phyloP scores from a whole-genome alignment of 2,888 invertebrate species.

The Limenitis camilla region DNA sequence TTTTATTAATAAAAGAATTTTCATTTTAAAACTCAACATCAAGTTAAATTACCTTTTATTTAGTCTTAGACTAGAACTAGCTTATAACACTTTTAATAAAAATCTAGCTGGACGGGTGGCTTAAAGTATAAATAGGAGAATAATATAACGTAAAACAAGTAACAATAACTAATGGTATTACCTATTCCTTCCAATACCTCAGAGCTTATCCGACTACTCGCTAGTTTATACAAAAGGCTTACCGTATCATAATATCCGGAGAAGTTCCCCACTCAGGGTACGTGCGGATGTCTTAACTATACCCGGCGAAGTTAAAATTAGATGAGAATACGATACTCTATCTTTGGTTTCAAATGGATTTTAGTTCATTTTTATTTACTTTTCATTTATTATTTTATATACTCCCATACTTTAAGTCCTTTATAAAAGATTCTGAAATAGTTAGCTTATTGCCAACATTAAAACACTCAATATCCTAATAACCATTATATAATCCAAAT shows the following conservation, averaged over 20 bases:
- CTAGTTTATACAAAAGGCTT: slow-evolving; percentile 23
- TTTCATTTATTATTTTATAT: too few relatives aligned
- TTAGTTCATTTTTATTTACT: background rate
- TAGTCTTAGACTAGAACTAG: too few relatives aligned
- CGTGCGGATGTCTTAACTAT: slow-evolving; percentile 16
- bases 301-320: slow-evolving; percentile 14
- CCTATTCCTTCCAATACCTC: slow-evolving; percentile 13
- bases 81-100: background rate
- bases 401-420: too few relatives aligned
- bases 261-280: slow-evolving; percentile 18
- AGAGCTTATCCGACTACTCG: slow-evolving; percentile 20
- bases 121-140: background rate
- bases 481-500: too few relatives aligned
- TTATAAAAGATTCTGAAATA: too few relatives aligned
- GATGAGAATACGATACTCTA: slow-evolving; percentile 10
- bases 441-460: too few relatives aligned
- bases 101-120: background rate
- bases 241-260: slow-evolving; percentile 22
- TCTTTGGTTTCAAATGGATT: background rate
- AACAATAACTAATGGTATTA: slow-evolving; percentile 8
- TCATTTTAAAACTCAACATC: too few relatives aligned
- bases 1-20: too few relatives aligned
- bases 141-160: background rate
- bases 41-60: too few relatives aligned
- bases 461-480: too few relatives aligned